Base-by-base conservation (phyloP, 2,888 invertebrate genomes). In the Tryphoninae sp. region DNA sequence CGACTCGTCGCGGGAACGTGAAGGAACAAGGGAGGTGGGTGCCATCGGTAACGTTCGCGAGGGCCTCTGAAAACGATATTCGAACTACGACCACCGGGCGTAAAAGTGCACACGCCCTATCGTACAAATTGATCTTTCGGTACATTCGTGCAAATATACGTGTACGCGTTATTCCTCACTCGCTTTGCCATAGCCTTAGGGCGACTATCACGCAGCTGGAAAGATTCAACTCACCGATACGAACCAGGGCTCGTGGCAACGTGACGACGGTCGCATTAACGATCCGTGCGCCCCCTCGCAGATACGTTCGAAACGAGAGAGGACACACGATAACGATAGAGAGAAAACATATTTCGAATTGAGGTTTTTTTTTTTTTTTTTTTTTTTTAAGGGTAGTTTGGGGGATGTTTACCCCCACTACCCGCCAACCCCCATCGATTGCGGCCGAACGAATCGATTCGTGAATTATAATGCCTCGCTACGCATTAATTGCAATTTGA, bases 221-320 rank as follows among this genome's bases (percentile, higher is more conserved):
- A 59, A 64, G 71, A 78, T 78, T 72, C 67, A 72, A 59, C 49
- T 9, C 72, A 11, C 59, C 23, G 72, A 71, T 65, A 58, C n/a
- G 58, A 40, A 40, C 33, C 33, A 33, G 40, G 45, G 45, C 55
- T 58, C 11, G 22, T 40, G 42, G 26, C 65, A 76, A 9, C 58
- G n/a, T 61, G 22, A n/a, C 55, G 9, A 55, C 42, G 42, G 40
- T 78, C 65, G 71, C 72, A 71, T 49, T 26, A 19, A 68, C 49
- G 2, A 49, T 59, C 55, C 45, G 11, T 8, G 11, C n/a, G 8
- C 23, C 26, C 55, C 11, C 3, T 9, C 58, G 9, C 26, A 1
- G 26, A 23, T 11, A 59, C 26, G 26, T 59, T n/a, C 9, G 23
- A 59, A 59, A 26, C 59, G 19, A 59, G n/a, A 13, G 13, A n/a